Evolutionary conservation across 2,113 vertebrate species (phyloP).

Genomic region (Empidonax traillii): DNA sequence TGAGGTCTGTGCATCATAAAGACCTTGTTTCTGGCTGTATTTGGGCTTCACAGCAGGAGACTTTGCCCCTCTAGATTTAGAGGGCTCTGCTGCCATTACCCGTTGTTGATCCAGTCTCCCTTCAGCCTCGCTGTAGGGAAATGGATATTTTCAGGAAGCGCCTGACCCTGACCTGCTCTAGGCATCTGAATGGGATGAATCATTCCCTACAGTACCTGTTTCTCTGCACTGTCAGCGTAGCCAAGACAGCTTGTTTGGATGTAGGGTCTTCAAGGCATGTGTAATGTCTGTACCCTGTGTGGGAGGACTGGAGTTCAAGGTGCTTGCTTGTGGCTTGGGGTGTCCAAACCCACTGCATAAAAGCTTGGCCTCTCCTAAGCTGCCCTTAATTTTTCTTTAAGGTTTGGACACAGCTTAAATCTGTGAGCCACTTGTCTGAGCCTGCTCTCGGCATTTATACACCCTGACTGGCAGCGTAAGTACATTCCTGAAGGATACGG

Average conservation of each 20-base stretch:
- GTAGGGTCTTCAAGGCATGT: background rate
- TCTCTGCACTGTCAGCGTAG: background rate
- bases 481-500: background rate
- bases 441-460: background rate
- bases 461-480: background rate
- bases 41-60: background rate
- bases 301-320: background rate
- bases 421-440: background rate
- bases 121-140: background rate
- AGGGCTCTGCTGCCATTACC: background rate
- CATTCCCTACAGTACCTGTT: background rate
- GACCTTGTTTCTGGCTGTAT: background rate
- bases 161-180: background rate
- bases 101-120: background rate
- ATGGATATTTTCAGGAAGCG: background rate
- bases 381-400: constrained; percentile 13
- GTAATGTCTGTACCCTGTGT: background rate
- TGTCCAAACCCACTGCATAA: background rate
- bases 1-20: background rate
- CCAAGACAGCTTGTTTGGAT: background rate
- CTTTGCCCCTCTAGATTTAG: background rate
- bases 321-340: background rate
- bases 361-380: background rate
- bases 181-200: background rate
- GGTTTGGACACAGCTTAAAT: background rate